Conservation (phyloP, 2,888 invertebrate genomes). For the Pachycephus smyrnensis region DNA sequence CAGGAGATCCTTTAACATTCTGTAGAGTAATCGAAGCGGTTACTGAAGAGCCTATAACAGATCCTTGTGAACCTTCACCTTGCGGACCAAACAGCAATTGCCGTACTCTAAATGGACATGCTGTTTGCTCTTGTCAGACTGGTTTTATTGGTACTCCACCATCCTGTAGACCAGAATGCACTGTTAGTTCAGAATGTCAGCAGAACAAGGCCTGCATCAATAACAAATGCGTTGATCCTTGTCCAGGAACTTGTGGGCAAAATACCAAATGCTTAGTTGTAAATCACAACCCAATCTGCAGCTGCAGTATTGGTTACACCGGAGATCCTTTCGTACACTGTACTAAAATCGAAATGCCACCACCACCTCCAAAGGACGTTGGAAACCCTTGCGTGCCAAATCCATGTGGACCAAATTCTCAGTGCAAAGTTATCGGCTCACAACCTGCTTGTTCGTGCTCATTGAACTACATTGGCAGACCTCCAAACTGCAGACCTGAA, state of each 20-base stretch:
- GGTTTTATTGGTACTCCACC: slow-evolving; percentile 84
- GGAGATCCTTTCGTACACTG: slow-evolving; percentile 86
- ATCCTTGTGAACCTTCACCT: slow-evolving; percentile 85
- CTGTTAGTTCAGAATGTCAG: slow-evolving; percentile 85
- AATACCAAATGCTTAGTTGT: slow-evolving; percentile 87
- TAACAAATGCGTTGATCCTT: slow-evolving; percentile 85
- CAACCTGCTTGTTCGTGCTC: slow-evolving; percentile 89
- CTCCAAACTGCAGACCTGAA: slow-evolving; percentile 88
- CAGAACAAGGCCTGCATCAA: slow-evolving; percentile 85
- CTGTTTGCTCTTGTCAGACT: slow-evolving; percentile 83
- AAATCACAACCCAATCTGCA: slow-evolving; percentile 89
- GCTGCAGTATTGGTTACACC: slow-evolving; percentile 80
- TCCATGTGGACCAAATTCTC: slow-evolving; percentile 86
- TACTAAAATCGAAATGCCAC: slow-evolving; percentile 69
- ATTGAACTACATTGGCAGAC: slow-evolving; percentile 83
- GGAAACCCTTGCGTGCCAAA: slow-evolving; percentile 82
- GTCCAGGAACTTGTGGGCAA: slow-evolving; percentile 83
- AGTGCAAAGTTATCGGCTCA: slow-evolving; percentile 82
- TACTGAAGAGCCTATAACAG: slow-evolving; percentile 47
- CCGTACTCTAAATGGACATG: slow-evolving; percentile 80
- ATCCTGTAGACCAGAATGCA: slow-evolving; percentile 84
- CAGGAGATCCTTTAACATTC: slow-evolving; percentile 79
- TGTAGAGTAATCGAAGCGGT: slow-evolving; percentile 61
- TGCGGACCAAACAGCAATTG: slow-evolving; percentile 88
- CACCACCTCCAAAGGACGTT: slow-evolving; percentile 49